phyloP scores from a whole-genome alignment of 2,888 invertebrate genomes.

The Scaptomyza reducta region DNA sequence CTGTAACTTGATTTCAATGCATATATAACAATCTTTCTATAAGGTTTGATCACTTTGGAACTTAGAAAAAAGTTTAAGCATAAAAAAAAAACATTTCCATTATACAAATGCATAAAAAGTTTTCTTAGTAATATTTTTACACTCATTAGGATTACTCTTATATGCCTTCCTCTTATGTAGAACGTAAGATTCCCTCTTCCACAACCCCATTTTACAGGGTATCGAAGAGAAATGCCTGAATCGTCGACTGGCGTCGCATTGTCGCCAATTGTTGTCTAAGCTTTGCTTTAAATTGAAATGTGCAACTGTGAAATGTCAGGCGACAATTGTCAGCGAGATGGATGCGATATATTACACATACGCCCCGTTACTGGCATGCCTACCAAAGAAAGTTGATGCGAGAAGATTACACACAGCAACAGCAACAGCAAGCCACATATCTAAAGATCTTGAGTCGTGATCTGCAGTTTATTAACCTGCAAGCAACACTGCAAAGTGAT shows the following conservation, averaged over 20 bases:
- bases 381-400: slow-evolving; percentile 4
- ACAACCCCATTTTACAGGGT: slow-evolving; percentile 1
- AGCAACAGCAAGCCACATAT: background rate
- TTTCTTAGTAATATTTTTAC: no score
- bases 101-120: no score
- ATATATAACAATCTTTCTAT: background rate
- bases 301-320: slow-evolving; percentile 82
- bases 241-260: slow-evolving; percentile 51
- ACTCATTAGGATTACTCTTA: no score
- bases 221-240: slow-evolving; percentile 2
- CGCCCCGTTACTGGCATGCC: slow-evolving; percentile 51
- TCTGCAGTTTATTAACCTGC: slow-evolving; percentile 59
- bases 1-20: background rate
- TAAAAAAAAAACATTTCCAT: no score
- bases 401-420: background rate
- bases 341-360: slow-evolving; percentile 71
- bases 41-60: background rate
- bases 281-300: slow-evolving; percentile 81
- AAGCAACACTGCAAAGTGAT: slow-evolving; percentile 26
- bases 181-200: background rate
- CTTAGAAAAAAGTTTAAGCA: background rate
- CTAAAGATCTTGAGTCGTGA: background rate
- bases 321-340: slow-evolving; percentile 77
- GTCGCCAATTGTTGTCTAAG: slow-evolving; percentile 60
- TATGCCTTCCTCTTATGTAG: no score